phyloP scores from a whole-genome alignment of 2,113 vertebrate species.

The Globicephala melas region DNA sequence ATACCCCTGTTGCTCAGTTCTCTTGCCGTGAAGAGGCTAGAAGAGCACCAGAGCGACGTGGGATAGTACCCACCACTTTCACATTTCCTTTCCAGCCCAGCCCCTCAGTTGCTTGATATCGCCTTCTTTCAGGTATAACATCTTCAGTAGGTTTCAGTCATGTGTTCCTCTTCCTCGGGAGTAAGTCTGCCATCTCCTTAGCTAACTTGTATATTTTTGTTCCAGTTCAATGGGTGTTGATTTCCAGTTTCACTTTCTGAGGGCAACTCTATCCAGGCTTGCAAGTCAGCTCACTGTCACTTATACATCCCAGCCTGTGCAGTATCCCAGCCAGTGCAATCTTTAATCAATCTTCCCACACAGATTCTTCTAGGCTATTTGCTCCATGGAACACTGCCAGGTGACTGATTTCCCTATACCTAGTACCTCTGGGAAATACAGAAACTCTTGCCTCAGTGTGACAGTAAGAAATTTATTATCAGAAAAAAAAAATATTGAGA shows the following conservation, averaged over 20 bases:
- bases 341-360: neutral
- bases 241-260: neutral
- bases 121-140: neutral
- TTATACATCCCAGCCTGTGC: neutral
- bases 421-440: neutral
- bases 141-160: neutral
- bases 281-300: neutral
- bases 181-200: neutral
- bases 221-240: neutral
- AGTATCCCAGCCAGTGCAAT: neutral
- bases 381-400: neutral
- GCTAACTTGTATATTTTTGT: neutral
- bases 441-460: neutral
- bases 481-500: neutral
- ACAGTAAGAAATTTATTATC: constrained; percentile 6
- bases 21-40: neutral
- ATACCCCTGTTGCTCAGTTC: neutral
- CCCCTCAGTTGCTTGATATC: neutral
- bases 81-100: neutral
- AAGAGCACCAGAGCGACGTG: neutral
- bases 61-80: neutral
- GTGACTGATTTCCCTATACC: neutral
- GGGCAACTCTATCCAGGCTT: neutral
- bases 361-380: neutral
- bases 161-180: neutral